These are phyloP conservation scores for Geophilus truncorum DNA, from an alignment of 2,888 invertebrate species.

Conservation along the genomic window DNA sequence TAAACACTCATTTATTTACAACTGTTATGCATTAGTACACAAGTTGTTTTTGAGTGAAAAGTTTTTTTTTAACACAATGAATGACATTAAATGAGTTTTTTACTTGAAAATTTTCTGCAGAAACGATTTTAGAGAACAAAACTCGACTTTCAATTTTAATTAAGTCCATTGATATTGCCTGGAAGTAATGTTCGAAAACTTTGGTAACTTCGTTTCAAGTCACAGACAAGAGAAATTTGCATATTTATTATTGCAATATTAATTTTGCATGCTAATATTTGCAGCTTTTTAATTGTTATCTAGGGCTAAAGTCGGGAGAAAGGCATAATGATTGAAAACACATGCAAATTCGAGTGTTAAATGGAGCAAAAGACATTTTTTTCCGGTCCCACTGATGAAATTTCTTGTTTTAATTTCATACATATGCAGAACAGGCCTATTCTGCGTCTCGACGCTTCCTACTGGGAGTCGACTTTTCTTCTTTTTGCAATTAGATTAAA, in stretches of 20 bases:
- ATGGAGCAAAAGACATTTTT: conserved; percentile 3
- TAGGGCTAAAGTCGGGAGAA: background rate
- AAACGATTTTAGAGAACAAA: too few species aligned
- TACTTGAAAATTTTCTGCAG: too few species aligned
- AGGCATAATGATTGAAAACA: conserved; percentile 12
- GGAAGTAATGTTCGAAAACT: background rate
- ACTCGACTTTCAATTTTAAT: too few species aligned
- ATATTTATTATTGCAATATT: conserved; percentile 6
- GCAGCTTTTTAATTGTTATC: background rate
- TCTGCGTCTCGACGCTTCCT: background rate
- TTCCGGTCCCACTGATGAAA: background rate
- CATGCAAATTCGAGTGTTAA: conserved; percentile 15
- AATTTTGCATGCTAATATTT: background rate
- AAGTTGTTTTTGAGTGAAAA: background rate
- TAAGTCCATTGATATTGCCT: background rate
- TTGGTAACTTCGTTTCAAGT: background rate
- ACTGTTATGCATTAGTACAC: background rate
- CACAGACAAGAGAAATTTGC: background rate
- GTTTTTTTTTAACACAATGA: too few species aligned
- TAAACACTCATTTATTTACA: background rate
- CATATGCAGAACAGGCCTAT: conserved; percentile 13
- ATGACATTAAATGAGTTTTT: too few species aligned
- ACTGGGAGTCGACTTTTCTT: conserved; percentile 22
- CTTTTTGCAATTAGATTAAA: conserved; percentile 22
- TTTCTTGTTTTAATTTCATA: conserved; percentile 21